Conservation (phyloP, 2,797 vertebrate species). For the Kryptopterus vitreolus region DNA sequence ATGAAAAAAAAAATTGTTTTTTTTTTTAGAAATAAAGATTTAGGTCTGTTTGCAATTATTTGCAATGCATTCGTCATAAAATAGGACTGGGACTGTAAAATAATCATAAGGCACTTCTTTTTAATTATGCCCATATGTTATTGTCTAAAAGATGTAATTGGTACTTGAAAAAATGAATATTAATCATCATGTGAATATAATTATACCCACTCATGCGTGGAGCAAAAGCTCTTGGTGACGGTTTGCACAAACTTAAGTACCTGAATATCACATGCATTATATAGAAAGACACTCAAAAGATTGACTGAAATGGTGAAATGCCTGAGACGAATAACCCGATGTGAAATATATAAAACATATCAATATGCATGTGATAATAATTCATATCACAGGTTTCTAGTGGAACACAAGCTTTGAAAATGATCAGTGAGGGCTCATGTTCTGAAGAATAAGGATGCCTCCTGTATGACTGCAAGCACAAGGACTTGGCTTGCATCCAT, state of each 20-base stretch:
- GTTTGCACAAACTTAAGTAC: constrained; percentile 6
- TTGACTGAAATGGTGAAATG: neutral
- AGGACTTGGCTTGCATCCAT: neutral
- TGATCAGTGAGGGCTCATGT: constrained; percentile 33
- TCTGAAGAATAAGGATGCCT: constrained; percentile 36
- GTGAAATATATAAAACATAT: neutral
- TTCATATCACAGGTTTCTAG: neutral
- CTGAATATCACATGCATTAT: neutral
- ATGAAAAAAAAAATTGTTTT: neutral
- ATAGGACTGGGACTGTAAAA: constrained; percentile 34
- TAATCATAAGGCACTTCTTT: constrained; percentile 37
- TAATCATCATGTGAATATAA: constrained; percentile 41
- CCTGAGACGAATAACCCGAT: neutral
- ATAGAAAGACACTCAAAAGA: neutral
- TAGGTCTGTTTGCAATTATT: constrained; percentile 48
- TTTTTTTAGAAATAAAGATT: neutral
- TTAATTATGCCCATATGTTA: constrained; percentile 37
- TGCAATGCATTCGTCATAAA: constrained; percentile 26
- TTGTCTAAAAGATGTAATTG: constrained; percentile 33
- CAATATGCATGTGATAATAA: neutral
- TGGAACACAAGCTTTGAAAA: constrained; percentile 19
- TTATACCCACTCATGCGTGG: constrained; percentile 31
- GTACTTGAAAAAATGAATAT: constrained; percentile 24
- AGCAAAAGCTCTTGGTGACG: neutral
- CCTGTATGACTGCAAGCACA: constrained; percentile 36